Evolutionary conservation across 2,797 vertebrate species (phyloP), one percentile per base, ranked within the genome.

Genomic region (Hippocampus kuda): DNA sequence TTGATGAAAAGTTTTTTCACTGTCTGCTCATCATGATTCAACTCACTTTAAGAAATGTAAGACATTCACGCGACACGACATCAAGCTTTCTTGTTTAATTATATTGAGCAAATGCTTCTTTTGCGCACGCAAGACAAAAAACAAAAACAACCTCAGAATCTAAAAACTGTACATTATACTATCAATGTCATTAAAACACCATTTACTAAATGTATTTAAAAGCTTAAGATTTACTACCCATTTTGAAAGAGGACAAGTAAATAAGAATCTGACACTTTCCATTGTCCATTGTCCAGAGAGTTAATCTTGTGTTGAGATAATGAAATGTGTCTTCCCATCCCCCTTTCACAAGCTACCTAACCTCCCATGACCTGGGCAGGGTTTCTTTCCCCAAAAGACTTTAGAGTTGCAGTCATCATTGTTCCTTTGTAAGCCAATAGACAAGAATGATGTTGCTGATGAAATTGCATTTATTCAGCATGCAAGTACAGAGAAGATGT

Each of bases 281-380:
- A 72, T 65, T 65, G 63, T 74, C 68, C 65, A 79, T 81, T 83
- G 81, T 81, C 68, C 30, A 1, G 8, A 65, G 79, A 87, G 85
- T 89, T 90, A 87, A 90, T 88, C 86, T 89, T 84, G 79, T 74
- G 80, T 76, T 73, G 75, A 87, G 86, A 85, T 85, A 87, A 88
- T 90, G 81, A 89, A 87, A 90, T 83, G 79, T 79, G 78, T 74
- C 22, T 51, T 65, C 65, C 79, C 75, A 64, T 59, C 72, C 80
- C 79, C 81, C 83, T 74, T 69, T 61, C 24, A 56, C 81, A 74
- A 76, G 79, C 74, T 41, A 70, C 46, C 6, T 81, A 83, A 89
- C 83, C 84, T 77, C 75, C 70, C 1, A 68, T 78, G 83, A 88
- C 85, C 87, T 78, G 81, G 81, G 77, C 74, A 66, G 72, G 70